Evolutionary conservation across 2,888 invertebrate species (phyloP), one percentile per base, ranked within the genome.

Genomic region (Herminia tarsipennalis): DNA sequence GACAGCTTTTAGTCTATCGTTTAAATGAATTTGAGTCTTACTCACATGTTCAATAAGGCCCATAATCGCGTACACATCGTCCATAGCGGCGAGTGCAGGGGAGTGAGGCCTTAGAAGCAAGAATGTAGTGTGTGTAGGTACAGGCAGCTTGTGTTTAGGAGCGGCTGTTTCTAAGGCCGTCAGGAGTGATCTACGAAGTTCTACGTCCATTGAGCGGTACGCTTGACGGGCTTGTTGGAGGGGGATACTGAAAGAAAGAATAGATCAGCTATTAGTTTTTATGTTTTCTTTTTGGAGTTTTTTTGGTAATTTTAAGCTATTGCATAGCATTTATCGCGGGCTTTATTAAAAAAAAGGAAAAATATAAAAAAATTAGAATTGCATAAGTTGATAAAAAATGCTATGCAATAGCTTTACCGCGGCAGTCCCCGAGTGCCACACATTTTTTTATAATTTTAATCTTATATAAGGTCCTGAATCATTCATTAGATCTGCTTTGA

Each of bases 171-270:
- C 95, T 25, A 97, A 80, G 73, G 95, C 93, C 0, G 93, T 83
- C 30, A 95, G 94, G 73, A 98, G 94, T 60, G 95, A 94, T 32
- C 94, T 94, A 1, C 97, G 94, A 13, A 98, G 89, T 22, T 94
- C 93, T 54, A 98, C 92, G 83, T 98, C 98, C 98, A 99, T 98
- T 0, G 97, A 94, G 34, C 93, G 91, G 82, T 94, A 98, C 42
- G 95, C 94, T 77, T 98, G 98, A 17, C 94, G 94, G 27, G 98
- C 97, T 83, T 98, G 97, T 14, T 93, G 94, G 18, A 99, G 83
- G 0, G 99, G 98, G 59, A 98, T 92, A 0, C 95, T 95, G 79
- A 0, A 52, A 53, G 4, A 22, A n/a, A n/a, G n/a, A n/a, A n/a
- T n/a, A n/a, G n/a, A n/a, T n/a, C n/a, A n/a, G n/a, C n/a, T n/a